Conservation (phyloP, 1,140 invertebrate genomes). For the Neelides sp. region DNA sequence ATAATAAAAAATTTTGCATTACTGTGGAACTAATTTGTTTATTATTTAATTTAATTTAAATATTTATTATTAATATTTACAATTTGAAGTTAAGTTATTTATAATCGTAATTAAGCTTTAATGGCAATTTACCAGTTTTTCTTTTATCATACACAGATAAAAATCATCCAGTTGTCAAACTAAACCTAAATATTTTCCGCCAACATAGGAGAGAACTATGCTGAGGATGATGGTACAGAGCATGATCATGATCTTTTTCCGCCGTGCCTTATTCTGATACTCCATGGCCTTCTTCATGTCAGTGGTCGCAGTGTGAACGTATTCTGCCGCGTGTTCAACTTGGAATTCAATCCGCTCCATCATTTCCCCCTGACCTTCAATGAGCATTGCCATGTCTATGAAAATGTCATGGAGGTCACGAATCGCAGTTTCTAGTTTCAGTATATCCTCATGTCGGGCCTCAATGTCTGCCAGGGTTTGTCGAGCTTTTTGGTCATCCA, state of each 20-base stretch:
- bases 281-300: conserved; percentile 53
- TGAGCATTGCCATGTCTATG: conserved; percentile 58
- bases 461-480: conserved; percentile 66
- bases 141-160: no score
- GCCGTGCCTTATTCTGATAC: conserved; percentile 49
- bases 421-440: conserved; percentile 67
- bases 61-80: no score
- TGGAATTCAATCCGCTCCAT: conserved; percentile 84
- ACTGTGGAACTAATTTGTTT: no score
- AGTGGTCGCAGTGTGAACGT: conserved; percentile 48
- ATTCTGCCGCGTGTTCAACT: conserved; percentile 59
- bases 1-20: no score
- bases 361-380: conserved; percentile 74
- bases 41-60: no score
- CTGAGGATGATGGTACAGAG: conserved; percentile 10
- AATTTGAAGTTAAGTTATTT: no score
- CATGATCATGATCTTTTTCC: conserved; percentile 31
- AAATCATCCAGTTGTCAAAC: no score
- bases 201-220: neutral
- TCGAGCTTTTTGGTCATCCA: conserved; percentile 61
- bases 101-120: no score
- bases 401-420: conserved; percentile 70
- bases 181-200: neutral
- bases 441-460: conserved; percentile 63
- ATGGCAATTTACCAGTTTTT: no score